phyloP scores from a whole-genome alignment of 2,113 vertebrate species.

The Hylia prasina region DNA sequence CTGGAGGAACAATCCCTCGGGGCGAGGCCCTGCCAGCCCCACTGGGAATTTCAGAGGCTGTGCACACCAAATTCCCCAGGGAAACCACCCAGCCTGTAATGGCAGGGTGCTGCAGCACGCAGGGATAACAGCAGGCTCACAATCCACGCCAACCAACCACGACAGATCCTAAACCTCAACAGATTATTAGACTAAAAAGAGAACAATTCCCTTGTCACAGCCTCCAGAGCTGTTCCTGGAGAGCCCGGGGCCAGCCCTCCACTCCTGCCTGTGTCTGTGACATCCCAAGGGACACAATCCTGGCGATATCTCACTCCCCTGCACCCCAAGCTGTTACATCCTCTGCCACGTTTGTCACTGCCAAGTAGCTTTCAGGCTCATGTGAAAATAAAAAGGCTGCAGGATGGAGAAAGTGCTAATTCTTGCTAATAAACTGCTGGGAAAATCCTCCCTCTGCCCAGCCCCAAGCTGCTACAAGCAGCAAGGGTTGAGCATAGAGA shows the following conservation, averaged over 20 bases:
- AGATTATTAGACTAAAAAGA: not conserved
- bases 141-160: not conserved
- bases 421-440: not conserved
- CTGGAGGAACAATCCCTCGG: not conserved
- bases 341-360: not conserved
- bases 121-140: not conserved
- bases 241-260: not conserved
- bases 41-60: accelerated
- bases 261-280: not conserved
- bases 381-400: accelerated
- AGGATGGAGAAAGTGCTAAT: not conserved
- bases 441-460: not conserved
- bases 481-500: not conserved
- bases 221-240: not conserved
- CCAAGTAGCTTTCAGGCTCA: not conserved
- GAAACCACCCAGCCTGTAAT: not conserved
- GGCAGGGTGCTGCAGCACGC: not conserved
- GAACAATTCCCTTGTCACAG: not conserved
- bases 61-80: not conserved
- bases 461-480: not conserved
- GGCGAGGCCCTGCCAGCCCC: accelerated
- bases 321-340: not conserved
- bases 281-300: not conserved
- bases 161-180: not conserved
- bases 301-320: accelerated